A percentile compares a stretch with the other conserved stretches of the same genome.
Conservation (phyloP, 2,797 vertebrate species). For the Vultur gryphus region DNA sequence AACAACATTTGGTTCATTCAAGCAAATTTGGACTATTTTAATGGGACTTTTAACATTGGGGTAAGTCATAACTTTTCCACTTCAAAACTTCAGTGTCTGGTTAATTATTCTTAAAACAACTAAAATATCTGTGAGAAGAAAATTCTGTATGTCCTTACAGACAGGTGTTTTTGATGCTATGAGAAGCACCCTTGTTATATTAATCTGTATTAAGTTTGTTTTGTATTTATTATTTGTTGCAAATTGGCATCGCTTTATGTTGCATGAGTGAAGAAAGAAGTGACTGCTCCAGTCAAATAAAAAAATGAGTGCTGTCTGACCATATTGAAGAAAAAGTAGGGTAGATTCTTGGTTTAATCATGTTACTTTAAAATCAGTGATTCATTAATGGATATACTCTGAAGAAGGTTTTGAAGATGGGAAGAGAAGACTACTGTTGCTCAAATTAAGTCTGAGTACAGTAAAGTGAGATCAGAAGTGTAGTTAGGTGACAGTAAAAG, state of each 20-base stretch:
- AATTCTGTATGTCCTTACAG: not conserved
- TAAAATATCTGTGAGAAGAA: not conserved
- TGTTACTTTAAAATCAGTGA: not conserved
- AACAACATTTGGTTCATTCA: conserved; percentile 94
- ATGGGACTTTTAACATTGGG: conserved; percentile 90
- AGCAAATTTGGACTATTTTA: conserved; percentile 95
- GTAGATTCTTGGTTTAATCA: not conserved
- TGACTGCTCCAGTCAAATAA: not conserved
- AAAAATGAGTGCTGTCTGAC: not conserved
- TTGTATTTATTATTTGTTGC: not conserved
- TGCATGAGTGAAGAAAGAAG: not conserved
- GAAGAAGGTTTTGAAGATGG: not conserved
- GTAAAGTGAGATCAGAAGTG: not conserved
- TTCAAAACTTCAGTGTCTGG: not conserved
- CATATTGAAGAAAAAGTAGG: not conserved
- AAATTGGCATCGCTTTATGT: not conserved
- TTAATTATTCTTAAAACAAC: not conserved
- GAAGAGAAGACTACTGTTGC: not conserved
- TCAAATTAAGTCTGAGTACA: not conserved
- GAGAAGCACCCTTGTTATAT: not conserved
- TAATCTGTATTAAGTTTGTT: not conserved
- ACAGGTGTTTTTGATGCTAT: not conserved
- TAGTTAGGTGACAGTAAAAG: not conserved
- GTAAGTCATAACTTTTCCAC: conserved; percentile 76
- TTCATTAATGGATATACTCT: not conserved